Conservation (phyloP, 2,113 vertebrate species). For the Seriola dumerili region DNA sequence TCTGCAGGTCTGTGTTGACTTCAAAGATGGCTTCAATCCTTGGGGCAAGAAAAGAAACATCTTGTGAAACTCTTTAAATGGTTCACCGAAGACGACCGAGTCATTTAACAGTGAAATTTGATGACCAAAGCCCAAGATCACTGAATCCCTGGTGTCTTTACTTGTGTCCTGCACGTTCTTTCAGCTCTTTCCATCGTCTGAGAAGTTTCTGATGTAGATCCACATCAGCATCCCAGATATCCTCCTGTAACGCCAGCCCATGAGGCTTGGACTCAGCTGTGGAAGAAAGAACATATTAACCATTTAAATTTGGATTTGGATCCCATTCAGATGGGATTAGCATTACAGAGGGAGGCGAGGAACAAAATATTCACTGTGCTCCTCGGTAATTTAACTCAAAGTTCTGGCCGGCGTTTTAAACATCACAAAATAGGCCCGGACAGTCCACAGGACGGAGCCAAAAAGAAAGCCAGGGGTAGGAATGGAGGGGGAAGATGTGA, state of each 20-base stretch:
- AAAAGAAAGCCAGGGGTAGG: neutral
- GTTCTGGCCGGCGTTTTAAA: neutral
- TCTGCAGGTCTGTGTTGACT: slow-evolving; percentile 97
- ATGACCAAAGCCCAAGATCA: neutral
- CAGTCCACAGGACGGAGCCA: neutral
- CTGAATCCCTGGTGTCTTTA: slow-evolving; percentile 65
- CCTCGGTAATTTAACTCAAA: neutral
- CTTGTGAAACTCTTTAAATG: slow-evolving; percentile 28
- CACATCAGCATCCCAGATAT: slow-evolving; percentile 93
- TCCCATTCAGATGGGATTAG: neutral
- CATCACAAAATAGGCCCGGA: neutral
- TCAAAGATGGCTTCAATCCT: slow-evolving; percentile 93
- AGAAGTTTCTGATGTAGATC: slow-evolving; percentile 93
- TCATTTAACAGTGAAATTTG: neutral
- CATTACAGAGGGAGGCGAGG: neutral
- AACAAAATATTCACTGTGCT: neutral
- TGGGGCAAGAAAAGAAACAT: slow-evolving; percentile 10
- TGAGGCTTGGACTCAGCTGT: slow-evolving; percentile 91
- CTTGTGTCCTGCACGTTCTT: slow-evolving; percentile 88
- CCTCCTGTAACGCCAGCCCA: slow-evolving; percentile 91
- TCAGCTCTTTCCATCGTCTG: slow-evolving; percentile 91
- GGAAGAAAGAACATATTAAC: neutral
- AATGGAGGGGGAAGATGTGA: neutral
- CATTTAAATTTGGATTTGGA: neutral
- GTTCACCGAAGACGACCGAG: too few species aligned